These are phyloP conservation scores for Calameuta filiformis DNA, from an alignment of 2,888 invertebrate genomes.

Conservation along the genomic window DNA sequence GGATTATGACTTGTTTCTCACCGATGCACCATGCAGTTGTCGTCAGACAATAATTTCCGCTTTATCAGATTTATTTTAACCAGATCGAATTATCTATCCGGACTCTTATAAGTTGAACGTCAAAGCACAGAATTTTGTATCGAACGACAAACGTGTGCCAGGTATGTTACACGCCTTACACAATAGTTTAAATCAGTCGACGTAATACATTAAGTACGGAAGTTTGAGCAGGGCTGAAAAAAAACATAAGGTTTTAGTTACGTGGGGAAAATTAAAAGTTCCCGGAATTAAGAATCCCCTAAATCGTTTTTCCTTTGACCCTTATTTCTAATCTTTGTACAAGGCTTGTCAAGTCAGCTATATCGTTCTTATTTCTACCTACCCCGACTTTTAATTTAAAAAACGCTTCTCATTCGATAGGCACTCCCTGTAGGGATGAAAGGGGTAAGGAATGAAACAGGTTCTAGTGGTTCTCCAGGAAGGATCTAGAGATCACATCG, in stretches of 20 bases:
- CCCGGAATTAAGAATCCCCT: not conserved
- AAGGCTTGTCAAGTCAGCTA: not conserved
- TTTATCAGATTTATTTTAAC: not conserved
- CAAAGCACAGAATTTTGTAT: not conserved
- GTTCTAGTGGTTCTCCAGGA: not conserved
- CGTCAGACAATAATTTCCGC: not conserved
- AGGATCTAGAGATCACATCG: not conserved
- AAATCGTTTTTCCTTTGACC: not conserved
- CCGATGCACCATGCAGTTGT: not conserved
- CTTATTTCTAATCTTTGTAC: not conserved
- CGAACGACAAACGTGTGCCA: not conserved
- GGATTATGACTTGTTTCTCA: constrained; percentile 5
- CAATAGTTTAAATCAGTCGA: not conserved
- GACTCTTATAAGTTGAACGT: not conserved
- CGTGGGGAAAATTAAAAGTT: not conserved
- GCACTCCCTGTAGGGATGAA: not conserved
- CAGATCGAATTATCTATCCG: not conserved
- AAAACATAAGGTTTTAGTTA: not conserved
- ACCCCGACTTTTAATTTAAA: not conserved
- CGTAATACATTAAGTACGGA: not conserved
- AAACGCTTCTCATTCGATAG: not conserved
- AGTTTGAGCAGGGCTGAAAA: not conserved
- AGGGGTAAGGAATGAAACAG: not conserved
- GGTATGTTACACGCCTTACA: too few species aligned
- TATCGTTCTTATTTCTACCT: not conserved